phyloP scores from a whole-genome alignment of 2,888 invertebrate species.

The Meganola albula region DNA sequence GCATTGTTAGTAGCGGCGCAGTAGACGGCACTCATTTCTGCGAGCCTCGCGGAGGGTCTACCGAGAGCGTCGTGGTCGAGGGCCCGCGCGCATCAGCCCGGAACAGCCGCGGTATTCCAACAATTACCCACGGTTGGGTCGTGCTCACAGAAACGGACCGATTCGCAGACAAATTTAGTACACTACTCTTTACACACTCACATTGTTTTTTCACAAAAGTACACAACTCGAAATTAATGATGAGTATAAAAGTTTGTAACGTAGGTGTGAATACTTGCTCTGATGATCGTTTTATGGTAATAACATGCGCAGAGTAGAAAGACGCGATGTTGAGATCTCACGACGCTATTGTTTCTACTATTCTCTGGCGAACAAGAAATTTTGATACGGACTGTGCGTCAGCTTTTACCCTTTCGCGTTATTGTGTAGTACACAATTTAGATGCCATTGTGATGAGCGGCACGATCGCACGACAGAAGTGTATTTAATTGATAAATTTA shows the following conservation, averaged over 20 bases:
- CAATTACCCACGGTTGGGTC: constrained; percentile 69
- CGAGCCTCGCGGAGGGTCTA: constrained; percentile 63
- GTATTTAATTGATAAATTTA: constrained; percentile 33
- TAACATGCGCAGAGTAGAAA: constrained; percentile 39
- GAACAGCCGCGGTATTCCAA: constrained; percentile 66
- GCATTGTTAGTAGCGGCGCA: constrained; percentile 54
- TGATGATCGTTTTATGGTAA: constrained; percentile 39
- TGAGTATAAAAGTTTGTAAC: constrained; percentile 5
- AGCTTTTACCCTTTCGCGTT: constrained; percentile 63
- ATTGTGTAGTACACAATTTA: constrained; percentile 43
- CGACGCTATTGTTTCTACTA: constrained; percentile 65
- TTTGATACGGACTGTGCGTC: constrained; percentile 48
- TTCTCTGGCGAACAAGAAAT: constrained; percentile 57
- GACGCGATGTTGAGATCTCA: constrained; percentile 58
- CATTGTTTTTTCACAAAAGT: constrained; percentile 16
- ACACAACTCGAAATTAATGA: neutral
- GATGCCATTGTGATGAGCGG: constrained; percentile 53
- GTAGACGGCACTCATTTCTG: constrained; percentile 62
- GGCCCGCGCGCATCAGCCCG: constrained; percentile 70
- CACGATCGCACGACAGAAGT: constrained; percentile 39
- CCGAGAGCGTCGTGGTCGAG: constrained; percentile 62
- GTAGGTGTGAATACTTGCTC: constrained; percentile 32
- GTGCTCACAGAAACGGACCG: constrained; percentile 55
- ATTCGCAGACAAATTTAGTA: constrained; percentile 48
- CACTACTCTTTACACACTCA: constrained; percentile 37